Base-by-base conservation (phyloP, 2,113 vertebrate genomes). In the Meriones unguiculatus region DNA sequence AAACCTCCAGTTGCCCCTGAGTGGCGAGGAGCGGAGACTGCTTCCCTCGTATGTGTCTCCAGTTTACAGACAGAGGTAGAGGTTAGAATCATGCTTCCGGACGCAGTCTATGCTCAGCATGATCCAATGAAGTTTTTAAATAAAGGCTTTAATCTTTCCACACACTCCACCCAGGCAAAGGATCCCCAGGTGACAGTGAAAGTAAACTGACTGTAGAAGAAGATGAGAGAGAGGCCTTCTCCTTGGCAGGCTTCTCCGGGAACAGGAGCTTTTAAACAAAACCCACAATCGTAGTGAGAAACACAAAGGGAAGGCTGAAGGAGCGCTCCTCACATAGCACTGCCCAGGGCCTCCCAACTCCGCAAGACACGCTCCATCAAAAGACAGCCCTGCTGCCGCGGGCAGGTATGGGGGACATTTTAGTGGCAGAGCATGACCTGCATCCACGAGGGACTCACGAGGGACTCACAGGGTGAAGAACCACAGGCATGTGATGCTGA, bases 231-330 rank as follows among this genome's bases (percentile, higher is more conserved):
- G 12, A 30, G 75, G 52, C 46, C 52, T 67, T 90, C 57, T 76
- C 88, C 73, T 64, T 32, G 4, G 2, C 28, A 59, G 73, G 87
- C 38, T 80, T 94, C 65, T 59, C 52, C 89, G 52, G 41, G 75
- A 93, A 88, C 80, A 20, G 84, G 38, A 67, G 92, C 69, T 92
- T 92, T 90, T 88, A 89, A 93, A 89, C 78, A 85, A 94, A 93
- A 93, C 82, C 41, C 81, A 41, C 77, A 89, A 28, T 59, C 88
- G 76, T 46, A 18, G 0, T 0, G 52, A 78, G 54, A 18, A 10
- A n/a, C 92, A 87, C 78, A 80, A 92, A 90, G 46, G 77, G 72
- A 54, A 87, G 89, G 85, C 64, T 62, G 77, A 4, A 18, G 70
- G 67, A 11, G 30, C 18, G 8, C 73, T n/a, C 64, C 62, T 38